Percentiles rank a stretch among this genome's conserved stretches.
These are phyloP conservation scores for Dasypogon diadema DNA, from an alignment of 2,888 invertebrate species.

Conservation along the genomic window DNA sequence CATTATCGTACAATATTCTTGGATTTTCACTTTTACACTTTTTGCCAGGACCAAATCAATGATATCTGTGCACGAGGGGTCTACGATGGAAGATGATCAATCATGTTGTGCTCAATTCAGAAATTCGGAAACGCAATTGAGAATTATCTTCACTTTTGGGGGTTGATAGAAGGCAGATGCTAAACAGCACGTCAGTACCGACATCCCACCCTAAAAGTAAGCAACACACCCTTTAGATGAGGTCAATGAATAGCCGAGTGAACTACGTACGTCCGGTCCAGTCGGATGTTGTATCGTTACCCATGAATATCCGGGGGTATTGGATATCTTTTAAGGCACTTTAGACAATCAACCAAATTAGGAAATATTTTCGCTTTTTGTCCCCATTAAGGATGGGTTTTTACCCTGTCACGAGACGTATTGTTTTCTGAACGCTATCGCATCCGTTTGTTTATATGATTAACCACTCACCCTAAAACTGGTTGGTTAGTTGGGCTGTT, in stretches of 20 bases:
- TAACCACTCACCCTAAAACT: not conserved
- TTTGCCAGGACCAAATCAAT: not conserved
- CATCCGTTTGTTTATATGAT: not conserved
- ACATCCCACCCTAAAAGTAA: slow-evolving; percentile 4
- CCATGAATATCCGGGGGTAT: too few relatives aligned
- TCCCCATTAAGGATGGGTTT: not conserved
- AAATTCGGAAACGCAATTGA: slow-evolving; percentile 14
- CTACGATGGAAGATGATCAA: slow-evolving; percentile 10
- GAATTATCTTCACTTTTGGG: slow-evolving; percentile 43
- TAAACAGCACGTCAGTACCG: slow-evolving; percentile 37
- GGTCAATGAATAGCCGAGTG: slow-evolving; percentile 29
- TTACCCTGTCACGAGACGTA: not conserved
- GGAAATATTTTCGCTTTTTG: slow-evolving; percentile 12
- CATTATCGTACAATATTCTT: not conserved
- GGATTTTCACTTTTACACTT: not conserved
- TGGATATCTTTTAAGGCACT: slow-evolving; percentile 12
- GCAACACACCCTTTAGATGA: not conserved
- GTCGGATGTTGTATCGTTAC: too few relatives aligned
- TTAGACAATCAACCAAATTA: slow-evolving; percentile 46
- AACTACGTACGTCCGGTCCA: not conserved
- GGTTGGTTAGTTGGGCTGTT: not conserved
- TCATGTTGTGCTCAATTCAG: slow-evolving; percentile 8
- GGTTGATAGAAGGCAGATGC: slow-evolving; percentile 39
- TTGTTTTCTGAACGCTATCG: slow-evolving; percentile 3
- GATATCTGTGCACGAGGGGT: not conserved